Conservation (phyloP, 2,797 vertebrate genomes). For the Aeoliscus strigatus region DNA sequence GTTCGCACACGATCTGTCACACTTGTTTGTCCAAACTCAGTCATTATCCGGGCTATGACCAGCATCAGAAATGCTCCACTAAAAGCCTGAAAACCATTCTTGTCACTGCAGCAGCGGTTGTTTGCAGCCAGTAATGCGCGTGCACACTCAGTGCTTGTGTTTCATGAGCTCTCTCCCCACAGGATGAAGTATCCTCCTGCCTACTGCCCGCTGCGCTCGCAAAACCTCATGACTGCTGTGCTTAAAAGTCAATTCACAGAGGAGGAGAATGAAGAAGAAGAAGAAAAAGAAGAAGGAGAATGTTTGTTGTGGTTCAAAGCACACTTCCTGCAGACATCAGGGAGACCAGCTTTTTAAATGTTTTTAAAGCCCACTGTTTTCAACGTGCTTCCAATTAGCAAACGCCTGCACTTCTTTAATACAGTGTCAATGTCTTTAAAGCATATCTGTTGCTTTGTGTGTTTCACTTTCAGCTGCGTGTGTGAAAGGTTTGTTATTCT, state of each 20-base stretch:
- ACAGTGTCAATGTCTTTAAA: too few relatives aligned
- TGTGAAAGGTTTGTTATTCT: too few relatives aligned
- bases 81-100: not conserved
- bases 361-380: too few relatives aligned
- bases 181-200: not conserved
- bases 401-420: too few relatives aligned
- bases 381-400: too few relatives aligned
- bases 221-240: not conserved
- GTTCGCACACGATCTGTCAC: not conserved
- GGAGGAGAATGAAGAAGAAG: not conserved
- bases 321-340: too few relatives aligned
- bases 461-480: too few relatives aligned
- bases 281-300: not conserved
- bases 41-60: slow-evolving; percentile 7
- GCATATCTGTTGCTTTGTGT: too few relatives aligned
- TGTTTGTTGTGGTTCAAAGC: too few relatives aligned
- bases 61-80: slow-evolving; percentile 2
- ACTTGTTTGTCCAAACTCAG: not conserved
- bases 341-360: too few relatives aligned
- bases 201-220: too few relatives aligned
- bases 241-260: not conserved
- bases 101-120: slow-evolving; percentile 17
- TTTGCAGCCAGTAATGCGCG: slow-evolving; percentile 1
- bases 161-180: not conserved
- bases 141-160: not conserved